These are phyloP conservation scores for Sphenodon punctatus DNA, from an alignment of 2,797 vertebrate species.

Conservation along the genomic window DNA sequence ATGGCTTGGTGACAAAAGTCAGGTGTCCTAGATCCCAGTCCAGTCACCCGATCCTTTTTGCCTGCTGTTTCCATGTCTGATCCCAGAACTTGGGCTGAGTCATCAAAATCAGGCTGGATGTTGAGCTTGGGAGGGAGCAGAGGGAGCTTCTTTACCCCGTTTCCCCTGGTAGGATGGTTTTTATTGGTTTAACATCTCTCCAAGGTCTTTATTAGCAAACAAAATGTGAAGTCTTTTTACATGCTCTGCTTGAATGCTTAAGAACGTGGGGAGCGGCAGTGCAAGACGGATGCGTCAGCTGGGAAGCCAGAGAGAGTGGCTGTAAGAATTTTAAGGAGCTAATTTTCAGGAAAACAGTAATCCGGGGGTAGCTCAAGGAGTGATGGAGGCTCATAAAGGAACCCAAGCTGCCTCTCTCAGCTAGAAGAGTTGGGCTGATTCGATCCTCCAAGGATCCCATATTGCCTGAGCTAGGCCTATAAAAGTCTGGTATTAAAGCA, in stretches of 20 bases:
- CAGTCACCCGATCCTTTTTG: neutral
- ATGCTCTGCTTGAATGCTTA: constrained; percentile 39
- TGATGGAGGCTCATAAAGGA: neutral
- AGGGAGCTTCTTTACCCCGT: neutral
- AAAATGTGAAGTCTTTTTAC: constrained; percentile 24
- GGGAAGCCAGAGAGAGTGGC: constrained; percentile 34
- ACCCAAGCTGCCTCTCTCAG: constrained; percentile 25
- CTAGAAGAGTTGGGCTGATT: neutral
- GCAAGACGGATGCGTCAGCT: constrained; percentile 37
- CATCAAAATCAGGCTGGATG: constrained; percentile 6
- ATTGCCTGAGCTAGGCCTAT: neutral
- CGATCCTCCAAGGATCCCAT: neutral
- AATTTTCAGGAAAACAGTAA: constrained; percentile 43
- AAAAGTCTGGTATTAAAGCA: neutral
- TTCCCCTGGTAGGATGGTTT: constrained; percentile 11
- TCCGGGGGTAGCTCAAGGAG: neutral
- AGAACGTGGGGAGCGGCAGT: constrained; percentile 28
- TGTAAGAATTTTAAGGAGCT: constrained; percentile 55
- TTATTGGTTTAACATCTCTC: constrained; percentile 37
- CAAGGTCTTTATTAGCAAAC: constrained; percentile 57
- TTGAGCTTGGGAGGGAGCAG: neutral
- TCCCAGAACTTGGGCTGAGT: neutral
- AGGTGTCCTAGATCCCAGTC: neutral
- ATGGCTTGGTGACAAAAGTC: neutral
- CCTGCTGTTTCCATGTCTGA: neutral